Evolutionary conservation across 1,140 invertebrate genomes (phyloP).

Genomic region (Zaprionus lachaisei): DNA sequence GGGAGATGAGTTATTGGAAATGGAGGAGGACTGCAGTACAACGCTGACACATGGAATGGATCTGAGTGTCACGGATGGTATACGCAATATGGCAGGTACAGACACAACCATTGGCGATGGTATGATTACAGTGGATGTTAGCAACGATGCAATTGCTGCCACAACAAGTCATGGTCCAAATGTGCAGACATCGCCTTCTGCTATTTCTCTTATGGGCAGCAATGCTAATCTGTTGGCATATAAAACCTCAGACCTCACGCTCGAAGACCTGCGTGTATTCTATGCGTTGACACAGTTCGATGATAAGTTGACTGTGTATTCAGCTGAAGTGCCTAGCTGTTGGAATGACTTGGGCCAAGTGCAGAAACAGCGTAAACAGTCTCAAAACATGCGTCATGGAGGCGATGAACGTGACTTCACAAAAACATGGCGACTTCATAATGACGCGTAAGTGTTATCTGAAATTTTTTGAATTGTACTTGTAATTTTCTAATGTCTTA

Average conservation of each 20-base stretch:
- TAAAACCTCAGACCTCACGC: conserved; percentile 85
- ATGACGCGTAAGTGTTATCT: conserved; percentile 88
- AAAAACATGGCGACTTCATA: conserved; percentile 93
- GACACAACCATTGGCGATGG: conserved; percentile 15
- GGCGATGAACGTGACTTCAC: conserved; percentile 93
- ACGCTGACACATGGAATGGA: conserved; percentile 70
- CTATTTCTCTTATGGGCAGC: conserved; percentile 43
- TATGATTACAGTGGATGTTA: conserved; percentile 53
- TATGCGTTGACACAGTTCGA: conserved; percentile 89
- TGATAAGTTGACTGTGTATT: conserved; percentile 87
- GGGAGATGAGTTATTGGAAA: conserved; percentile 88
- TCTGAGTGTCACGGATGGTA: conserved; percentile 67
- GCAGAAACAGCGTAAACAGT: conserved; percentile 93
- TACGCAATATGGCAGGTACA: conserved; percentile 14
- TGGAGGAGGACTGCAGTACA: conserved; percentile 86
- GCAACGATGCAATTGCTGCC: conserved; percentile 23
- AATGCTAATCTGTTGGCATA: conserved; percentile 86
- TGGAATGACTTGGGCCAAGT: conserved; percentile 96
- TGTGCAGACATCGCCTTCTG: conserved; percentile 67
- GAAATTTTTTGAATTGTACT: background rate
- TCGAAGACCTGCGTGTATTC: conserved; percentile 86
- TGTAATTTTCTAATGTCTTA: background rate
- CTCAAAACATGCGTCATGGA: conserved; percentile 90
- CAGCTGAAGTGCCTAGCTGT: conserved; percentile 95
- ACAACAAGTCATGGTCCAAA: conserved; percentile 36